Evolutionary conservation across 2,113 vertebrate species (phyloP).

Genomic region (Scytalopus superciliaris): DNA sequence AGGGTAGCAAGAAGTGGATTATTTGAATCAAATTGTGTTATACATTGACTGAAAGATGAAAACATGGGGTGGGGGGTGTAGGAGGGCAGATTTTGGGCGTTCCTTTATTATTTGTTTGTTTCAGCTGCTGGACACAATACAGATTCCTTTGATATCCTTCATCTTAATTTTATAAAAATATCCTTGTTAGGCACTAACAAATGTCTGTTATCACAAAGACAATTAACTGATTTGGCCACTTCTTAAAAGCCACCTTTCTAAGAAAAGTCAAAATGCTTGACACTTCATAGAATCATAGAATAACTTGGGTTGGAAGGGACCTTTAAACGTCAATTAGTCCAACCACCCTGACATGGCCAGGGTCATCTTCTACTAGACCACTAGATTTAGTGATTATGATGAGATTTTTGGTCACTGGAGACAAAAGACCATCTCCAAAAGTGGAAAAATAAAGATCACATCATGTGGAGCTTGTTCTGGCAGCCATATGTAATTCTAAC

Average conservation of each 20-base stretch:
- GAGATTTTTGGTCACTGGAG: background rate
- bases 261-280: background rate
- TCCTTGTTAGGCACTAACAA: background rate
- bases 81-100: accelerated
- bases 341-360: background rate
- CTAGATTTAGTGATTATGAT: background rate
- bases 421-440: background rate
- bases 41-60: background rate
- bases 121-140: background rate
- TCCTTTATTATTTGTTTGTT: background rate
- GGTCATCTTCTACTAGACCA: background rate
- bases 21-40: background rate
- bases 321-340: background rate
- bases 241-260: background rate
- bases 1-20: background rate
- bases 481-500: background rate
- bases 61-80: accelerated
- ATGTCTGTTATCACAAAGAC: background rate
- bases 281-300: background rate
- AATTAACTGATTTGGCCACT: background rate
- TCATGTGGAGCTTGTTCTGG: background rate
- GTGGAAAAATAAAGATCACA: background rate
- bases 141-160: background rate
- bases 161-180: background rate
- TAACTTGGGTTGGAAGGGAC: background rate